A percentile compares a stretch with the other conserved stretches of the same genome.
phyloP scores from a whole-genome alignment of 2,113 vertebrate species.

The Meles meles region DNA sequence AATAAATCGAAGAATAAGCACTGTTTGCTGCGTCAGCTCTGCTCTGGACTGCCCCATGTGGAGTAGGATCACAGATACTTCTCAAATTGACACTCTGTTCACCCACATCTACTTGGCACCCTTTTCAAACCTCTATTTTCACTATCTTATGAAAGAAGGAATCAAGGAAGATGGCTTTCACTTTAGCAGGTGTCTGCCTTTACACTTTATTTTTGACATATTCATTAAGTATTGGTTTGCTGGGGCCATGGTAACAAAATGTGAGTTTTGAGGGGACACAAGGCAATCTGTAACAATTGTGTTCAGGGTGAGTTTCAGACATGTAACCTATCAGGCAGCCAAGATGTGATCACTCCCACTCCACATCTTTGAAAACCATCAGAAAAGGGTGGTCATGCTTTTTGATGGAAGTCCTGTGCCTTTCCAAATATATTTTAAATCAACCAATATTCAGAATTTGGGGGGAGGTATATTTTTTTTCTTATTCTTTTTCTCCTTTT shows the following conservation, averaged over 20 bases:
- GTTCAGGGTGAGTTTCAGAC: not conserved
- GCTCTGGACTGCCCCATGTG: not conserved
- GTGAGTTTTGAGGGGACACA: not conserved
- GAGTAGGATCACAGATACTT: not conserved
- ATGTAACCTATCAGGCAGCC: not conserved
- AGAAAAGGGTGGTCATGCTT: not conserved
- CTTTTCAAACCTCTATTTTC: not conserved
- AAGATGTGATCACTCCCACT: no score
- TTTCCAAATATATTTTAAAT: not conserved
- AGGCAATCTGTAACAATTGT: not conserved
- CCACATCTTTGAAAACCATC: not conserved
- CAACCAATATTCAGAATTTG: not conserved
- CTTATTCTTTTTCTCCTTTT: not conserved
- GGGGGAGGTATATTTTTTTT: not conserved
- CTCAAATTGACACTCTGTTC: not conserved
- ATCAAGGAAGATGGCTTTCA: not conserved
- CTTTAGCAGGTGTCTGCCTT: not conserved
- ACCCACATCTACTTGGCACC: fast-evolving
- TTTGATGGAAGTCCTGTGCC: not conserved
- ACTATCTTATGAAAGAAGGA: not conserved
- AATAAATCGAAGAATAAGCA: not conserved
- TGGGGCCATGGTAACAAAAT: not conserved
- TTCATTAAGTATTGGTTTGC: not conserved
- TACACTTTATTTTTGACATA: not conserved
- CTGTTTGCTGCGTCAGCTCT: not conserved